Conservation (phyloP, 2,888 invertebrate species). For the Nymphalis urticae region DNA sequence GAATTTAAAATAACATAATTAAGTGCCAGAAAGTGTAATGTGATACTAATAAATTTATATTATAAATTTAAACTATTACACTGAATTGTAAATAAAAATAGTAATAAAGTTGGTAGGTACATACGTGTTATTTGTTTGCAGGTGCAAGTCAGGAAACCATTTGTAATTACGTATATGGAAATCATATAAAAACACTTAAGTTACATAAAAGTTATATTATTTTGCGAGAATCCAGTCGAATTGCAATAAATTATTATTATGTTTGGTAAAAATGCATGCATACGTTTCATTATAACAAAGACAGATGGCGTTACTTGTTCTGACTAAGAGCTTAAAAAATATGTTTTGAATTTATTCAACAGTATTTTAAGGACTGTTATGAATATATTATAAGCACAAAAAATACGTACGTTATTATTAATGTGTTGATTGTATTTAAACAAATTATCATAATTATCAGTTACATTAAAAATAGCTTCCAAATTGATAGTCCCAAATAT, state of each 20-base stretch:
- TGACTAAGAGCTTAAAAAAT: neutral
- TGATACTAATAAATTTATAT: constrained; percentile 11
- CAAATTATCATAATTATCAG: too few species aligned
- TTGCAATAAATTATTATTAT: constrained; percentile 16
- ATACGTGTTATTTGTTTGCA: constrained; percentile 28
- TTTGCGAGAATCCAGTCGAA: constrained; percentile 9
- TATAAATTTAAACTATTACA: constrained; percentile 16
- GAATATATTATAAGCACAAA: too few species aligned
- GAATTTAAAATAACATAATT: neutral
- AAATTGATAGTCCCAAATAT: too few species aligned
- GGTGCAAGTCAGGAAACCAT: constrained; percentile 36
- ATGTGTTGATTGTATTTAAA: too few species aligned
- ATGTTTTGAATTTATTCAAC: neutral
- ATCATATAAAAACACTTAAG: constrained; percentile 22
- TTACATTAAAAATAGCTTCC: too few species aligned
- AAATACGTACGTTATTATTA: too few species aligned
- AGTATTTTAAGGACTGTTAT: too few species aligned
- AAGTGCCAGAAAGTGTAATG: neutral
- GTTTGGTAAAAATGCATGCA: constrained; percentile 4
- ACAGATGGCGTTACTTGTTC: constrained; percentile 23
- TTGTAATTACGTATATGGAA: constrained; percentile 35
- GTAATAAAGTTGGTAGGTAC: constrained; percentile 1
- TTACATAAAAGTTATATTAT: constrained; percentile 6
- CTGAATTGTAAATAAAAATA: constrained; percentile 5
- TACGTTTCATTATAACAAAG: neutral